phyloP scores from a whole-genome alignment of 2,113 vertebrate species.

The Perognathus longimembris region DNA sequence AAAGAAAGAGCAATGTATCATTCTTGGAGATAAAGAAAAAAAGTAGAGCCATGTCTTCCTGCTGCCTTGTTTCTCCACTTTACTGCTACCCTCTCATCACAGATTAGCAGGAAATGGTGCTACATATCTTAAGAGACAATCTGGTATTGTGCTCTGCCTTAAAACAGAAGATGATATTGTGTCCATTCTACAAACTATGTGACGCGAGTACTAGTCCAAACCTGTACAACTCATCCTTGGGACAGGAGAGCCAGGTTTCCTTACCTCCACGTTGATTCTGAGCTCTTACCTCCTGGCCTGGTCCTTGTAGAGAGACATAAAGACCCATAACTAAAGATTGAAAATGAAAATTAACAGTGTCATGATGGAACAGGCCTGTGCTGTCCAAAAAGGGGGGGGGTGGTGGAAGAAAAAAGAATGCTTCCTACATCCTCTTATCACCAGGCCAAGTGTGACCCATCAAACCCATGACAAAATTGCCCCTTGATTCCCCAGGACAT shows the following conservation, averaged over 20 bases:
- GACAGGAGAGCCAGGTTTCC: neutral
- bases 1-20: neutral
- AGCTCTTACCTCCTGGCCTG: neutral
- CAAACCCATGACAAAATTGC: neutral
- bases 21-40: slow-evolving; percentile 21
- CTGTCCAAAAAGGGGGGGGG: neutral
- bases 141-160: neutral
- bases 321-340: neutral
- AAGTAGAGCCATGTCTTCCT: neutral
- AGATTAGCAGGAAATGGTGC: neutral
- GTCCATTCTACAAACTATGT: neutral
- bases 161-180: slow-evolving; percentile 1
- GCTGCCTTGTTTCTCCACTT: slow-evolving; percentile 16
- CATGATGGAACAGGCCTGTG: neutral
- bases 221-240: neutral
- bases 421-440: no score
- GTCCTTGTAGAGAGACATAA: neutral
- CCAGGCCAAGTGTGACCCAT: neutral
- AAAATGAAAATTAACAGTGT: neutral
- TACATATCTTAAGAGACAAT: neutral
- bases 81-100: neutral
- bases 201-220: neutral
- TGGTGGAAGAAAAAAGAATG: neutral
- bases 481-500: neutral
- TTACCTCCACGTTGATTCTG: neutral